A percentile compares a stretch with the other conserved stretches of the same genome.
Conservation (phyloP, 92 coral and sea anemone genomes). For the Palythoa caribaeorum region DNA sequence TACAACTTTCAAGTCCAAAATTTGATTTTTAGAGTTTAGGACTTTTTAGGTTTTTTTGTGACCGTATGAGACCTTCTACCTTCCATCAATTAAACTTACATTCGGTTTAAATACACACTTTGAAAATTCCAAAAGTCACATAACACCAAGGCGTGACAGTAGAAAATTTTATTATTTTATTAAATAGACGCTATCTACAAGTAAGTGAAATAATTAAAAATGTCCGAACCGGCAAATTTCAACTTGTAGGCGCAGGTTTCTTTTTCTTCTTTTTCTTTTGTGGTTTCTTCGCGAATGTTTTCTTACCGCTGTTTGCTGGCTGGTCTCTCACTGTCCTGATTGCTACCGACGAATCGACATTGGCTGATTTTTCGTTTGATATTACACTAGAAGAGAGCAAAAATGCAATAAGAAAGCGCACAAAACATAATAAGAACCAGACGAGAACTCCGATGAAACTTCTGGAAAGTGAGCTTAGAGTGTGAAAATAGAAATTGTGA, state of each 20-base stretch:
- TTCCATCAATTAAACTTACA: too few species aligned
- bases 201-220: constrained; percentile 6
- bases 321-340: constrained; percentile 4
- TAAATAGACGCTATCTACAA: constrained; percentile 11
- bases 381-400: neutral
- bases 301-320: neutral
- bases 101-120: too few species aligned
- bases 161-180: neutral
- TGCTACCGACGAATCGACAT: constrained; percentile 17
- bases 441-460: too few species aligned
- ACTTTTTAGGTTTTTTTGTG: too few species aligned
- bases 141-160: neutral
- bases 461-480: too few species aligned
- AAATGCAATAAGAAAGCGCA: neutral
- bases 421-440: too few species aligned
- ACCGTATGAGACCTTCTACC: too few species aligned
- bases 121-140: neutral
- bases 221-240: neutral
- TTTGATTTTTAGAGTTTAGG: too few species aligned
- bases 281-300: constrained; percentile 29
- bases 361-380: neutral
- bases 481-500: too few species aligned
- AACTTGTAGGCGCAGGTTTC: neutral
- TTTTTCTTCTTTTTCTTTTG: constrained; percentile 47
- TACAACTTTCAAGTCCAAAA: too few species aligned